Evolutionary conservation across 2,113 vertebrate genomes (phyloP).

Genomic region (Illadopsis cleaveri): DNA sequence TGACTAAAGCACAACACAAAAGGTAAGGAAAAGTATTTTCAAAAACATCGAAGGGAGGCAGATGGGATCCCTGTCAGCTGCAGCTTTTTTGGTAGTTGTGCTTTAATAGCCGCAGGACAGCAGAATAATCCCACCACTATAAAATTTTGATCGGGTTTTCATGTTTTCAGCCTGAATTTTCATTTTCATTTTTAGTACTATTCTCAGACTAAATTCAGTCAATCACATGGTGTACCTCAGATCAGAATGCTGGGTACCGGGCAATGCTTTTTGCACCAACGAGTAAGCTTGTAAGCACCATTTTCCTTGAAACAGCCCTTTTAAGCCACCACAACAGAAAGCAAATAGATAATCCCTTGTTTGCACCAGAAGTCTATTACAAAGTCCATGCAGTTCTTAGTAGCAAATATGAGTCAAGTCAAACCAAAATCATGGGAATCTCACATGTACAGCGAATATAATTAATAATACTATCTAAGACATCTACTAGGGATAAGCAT

Average conservation of each 20-base stretch:
- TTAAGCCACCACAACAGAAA: background rate
- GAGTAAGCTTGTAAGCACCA: background rate
- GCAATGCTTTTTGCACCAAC: background rate
- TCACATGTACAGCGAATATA: background rate
- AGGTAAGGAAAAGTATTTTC: background rate
- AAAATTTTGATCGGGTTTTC: background rate
- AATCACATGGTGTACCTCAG: background rate
- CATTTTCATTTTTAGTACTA: background rate
- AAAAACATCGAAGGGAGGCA: background rate
- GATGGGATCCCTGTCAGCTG: background rate
- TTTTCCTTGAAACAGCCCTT: background rate
- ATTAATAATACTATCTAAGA: background rate
- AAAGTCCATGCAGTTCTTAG: background rate
- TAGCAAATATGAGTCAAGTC: background rate
- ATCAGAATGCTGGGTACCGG: background rate
- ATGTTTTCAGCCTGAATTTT: background rate
- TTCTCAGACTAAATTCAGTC: background rate
- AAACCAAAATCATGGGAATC: background rate
- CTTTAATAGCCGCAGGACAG: background rate
- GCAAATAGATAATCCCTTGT: background rate
- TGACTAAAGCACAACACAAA: background rate
- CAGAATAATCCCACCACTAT: background rate
- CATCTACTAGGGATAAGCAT: background rate
- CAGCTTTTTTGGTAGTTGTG: background rate
- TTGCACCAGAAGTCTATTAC: background rate